Base-by-base conservation (phyloP, 2,888 invertebrate species). In the Trissolcus japonicus region DNA sequence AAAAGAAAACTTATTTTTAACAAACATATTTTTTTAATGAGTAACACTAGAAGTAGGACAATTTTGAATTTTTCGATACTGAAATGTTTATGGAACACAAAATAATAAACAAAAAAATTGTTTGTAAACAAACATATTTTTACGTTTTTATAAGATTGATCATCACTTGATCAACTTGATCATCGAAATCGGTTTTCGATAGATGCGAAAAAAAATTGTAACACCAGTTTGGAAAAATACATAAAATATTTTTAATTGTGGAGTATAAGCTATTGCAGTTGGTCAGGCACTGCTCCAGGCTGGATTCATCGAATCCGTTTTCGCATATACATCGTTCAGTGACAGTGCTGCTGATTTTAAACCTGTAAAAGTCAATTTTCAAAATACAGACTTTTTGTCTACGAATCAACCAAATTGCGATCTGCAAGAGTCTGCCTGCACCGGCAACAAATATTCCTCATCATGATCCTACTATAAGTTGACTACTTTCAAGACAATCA, bases 221-320 rank as follows among this genome's bases (percentile, higher is more conserved):
- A 41, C 3, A 41, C 13, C 13, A 3, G 1, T 1, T 41, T 41
- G 9, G 13, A 41, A 13, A 13, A 41, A 41, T 41, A 80, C 40
- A 69, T 48, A 25, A 6, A 48, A 13, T 4, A 17, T 17, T 50
- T 6, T 43, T 50, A 50, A 3, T 60, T 60, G 1, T 84, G 94
- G 95, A 83, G 90, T 92, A n/a, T 94, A 95, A 89, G 96, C 95
- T 1, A 91, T 92, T 11, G 92, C 93, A 17, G 92, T 96, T 75
- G 95, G 95, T 61, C 95, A 96, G 87, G 94, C 94, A 16, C 90
- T 96, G 43, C 86, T 96, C 14, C 94, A 94, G 86, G 94, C 94
- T 1, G 94, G 94, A 14, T 94, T 94, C 83, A 91, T 96, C 83
- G 95, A 95, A 84, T 91, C 93, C 69, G 89, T 92, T 9, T 71